Conservation (phyloP, 2,797 vertebrate species). For the Phalloptychus januarius region DNA sequence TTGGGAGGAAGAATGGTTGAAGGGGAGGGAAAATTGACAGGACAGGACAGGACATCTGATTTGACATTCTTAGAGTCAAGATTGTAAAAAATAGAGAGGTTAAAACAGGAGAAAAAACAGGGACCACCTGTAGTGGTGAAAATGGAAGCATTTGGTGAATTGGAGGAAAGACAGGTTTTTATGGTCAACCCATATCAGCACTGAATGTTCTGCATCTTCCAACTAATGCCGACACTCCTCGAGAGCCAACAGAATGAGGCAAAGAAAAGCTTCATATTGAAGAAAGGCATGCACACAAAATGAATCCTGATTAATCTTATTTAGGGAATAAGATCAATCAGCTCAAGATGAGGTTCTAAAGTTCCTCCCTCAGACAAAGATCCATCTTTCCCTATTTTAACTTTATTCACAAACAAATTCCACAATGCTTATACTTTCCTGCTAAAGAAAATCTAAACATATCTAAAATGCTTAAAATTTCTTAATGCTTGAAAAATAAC, state of each 20-base stretch:
- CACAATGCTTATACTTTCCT: background rate
- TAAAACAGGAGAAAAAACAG: background rate
- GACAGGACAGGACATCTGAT: background rate
- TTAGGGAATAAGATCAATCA: background rate
- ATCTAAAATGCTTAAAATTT: background rate
- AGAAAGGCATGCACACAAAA: background rate
- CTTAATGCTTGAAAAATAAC: background rate
- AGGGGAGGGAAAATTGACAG: background rate
- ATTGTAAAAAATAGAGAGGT: background rate
- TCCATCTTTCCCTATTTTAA: background rate
- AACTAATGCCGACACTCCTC: background rate
- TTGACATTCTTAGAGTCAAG: background rate
- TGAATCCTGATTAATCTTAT: background rate
- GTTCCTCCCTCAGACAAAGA: background rate
- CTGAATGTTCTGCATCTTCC: background rate
- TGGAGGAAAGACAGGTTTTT: background rate
- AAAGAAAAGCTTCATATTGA: background rate
- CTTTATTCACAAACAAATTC: background rate
- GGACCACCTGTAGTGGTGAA: background rate
- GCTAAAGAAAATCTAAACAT: background rate
- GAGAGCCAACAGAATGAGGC: background rate
- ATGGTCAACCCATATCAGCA: background rate
- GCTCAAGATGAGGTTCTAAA: background rate
- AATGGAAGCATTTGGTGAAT: background rate
- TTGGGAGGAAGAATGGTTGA: background rate